Conservation (phyloP, 2,113 vertebrate genomes). For the Labeo catla region DNA sequence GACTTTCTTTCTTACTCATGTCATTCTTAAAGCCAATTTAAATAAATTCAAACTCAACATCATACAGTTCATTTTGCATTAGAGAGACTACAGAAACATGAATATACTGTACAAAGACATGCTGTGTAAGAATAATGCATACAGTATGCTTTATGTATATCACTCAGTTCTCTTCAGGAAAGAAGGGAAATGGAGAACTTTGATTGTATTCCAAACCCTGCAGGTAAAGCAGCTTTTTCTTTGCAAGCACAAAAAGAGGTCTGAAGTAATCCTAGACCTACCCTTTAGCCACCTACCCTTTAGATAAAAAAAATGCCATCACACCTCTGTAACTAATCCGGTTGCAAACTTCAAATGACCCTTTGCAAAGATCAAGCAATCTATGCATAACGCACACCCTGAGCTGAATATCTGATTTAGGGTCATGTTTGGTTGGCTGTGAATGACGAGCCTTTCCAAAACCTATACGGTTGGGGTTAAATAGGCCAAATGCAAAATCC, state of each 20-base stretch:
- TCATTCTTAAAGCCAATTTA: not conserved
- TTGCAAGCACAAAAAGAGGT: conserved; percentile 34
- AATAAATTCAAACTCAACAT: not conserved
- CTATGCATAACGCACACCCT: conserved; percentile 16
- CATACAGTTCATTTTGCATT: not conserved
- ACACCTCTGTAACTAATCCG: conserved; percentile 46
- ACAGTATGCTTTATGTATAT: not conserved
- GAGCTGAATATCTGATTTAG: not conserved
- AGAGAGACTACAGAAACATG: not conserved
- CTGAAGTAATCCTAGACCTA: conserved; percentile 47
- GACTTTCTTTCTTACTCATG: not conserved
- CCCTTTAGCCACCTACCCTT: conserved; percentile 34
- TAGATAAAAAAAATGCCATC: conserved; percentile 46
- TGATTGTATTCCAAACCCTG: conserved; percentile 39
- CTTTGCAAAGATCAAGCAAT: conserved; percentile 44
- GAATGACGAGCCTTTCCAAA: not conserved
- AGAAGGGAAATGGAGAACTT: conserved; percentile 12
- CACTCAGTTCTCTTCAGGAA: not conserved
- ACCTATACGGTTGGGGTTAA: not conserved
- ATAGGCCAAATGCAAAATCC: conserved; percentile 17
- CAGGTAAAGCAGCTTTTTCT: conserved; percentile 34
- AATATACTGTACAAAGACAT: not conserved
- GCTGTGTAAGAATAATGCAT: conserved; percentile 14
- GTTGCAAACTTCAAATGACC: conserved; percentile 46
- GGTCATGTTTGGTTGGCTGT: not conserved